Evolutionary conservation across 1,140 invertebrate genomes (phyloP).

Genomic region (Drosophila littoralis): DNA sequence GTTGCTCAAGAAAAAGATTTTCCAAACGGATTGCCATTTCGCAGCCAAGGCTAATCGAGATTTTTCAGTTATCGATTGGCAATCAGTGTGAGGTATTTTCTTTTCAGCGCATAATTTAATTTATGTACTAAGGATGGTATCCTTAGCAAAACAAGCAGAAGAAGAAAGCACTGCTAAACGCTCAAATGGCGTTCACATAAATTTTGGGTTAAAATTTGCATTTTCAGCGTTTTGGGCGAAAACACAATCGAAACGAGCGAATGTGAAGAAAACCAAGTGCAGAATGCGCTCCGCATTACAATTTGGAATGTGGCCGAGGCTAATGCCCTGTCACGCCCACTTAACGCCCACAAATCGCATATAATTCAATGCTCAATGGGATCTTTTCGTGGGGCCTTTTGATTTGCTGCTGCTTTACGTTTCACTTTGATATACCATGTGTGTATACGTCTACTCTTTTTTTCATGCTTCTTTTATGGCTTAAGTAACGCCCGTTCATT

Average conservation of each 20-base stretch:
- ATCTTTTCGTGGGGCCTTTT: conserved; percentile 37
- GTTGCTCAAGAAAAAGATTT: conserved; percentile 22
- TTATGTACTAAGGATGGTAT: conserved; percentile 29
- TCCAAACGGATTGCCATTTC: conserved; percentile 5
- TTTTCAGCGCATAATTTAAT: conserved; percentile 45
- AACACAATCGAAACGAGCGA: conserved; percentile 22
- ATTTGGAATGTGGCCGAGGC: conserved; percentile 15
- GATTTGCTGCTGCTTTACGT: conserved; percentile 29
- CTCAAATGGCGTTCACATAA: conserved; percentile 46
- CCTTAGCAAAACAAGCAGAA: background rate
- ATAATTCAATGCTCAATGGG: conserved; percentile 54
- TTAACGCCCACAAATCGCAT: conserved; percentile 36
- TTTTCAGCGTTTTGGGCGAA: conserved; percentile 28
- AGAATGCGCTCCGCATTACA: conserved; percentile 18
- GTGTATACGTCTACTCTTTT: background rate
- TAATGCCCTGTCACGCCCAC: conserved; percentile 26
- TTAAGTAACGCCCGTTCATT: conserved; percentile 25
- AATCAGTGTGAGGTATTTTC: background rate
- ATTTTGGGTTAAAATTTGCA: conserved; percentile 50
- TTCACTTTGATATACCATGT: conserved; percentile 28
- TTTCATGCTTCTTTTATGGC: conserved; percentile 21
- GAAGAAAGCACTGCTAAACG: conserved; percentile 43
- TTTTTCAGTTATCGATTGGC: conserved; percentile 1
- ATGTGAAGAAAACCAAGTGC: conserved; percentile 26
- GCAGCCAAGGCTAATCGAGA: conserved; percentile 9